Conservation (phyloP, 1,140 invertebrate species). For the Chironomus striatipennis region DNA sequence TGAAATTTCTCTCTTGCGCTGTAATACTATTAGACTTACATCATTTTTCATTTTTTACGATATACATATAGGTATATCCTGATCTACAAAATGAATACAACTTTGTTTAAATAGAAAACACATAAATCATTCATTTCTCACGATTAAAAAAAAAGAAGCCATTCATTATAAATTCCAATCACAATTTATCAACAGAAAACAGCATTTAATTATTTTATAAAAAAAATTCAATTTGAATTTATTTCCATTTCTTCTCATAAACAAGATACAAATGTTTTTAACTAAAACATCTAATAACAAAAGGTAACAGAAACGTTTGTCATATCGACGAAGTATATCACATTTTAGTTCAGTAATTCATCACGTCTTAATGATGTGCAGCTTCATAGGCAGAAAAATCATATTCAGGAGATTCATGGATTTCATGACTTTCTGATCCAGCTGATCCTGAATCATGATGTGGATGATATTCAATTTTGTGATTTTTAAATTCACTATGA, state of each 20-base stretch:
- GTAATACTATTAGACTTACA: no score
- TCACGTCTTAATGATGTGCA: not conserved
- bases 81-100: no score
- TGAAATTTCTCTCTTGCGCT: no score
- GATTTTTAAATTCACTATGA: slow-evolving; percentile 46
- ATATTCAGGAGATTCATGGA: not conserved
- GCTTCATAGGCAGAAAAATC: not conserved
- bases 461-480: slow-evolving; percentile 41
- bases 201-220: not conserved
- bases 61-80: no score
- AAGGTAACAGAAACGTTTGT: not conserved
- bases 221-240: not conserved
- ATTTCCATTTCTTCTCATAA: not conserved
- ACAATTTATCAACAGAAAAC: no score
- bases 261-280: not conserved
- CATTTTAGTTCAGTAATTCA: not conserved
- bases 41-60: no score
- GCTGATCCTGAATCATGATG: slow-evolving; percentile 32
- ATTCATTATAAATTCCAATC: no score
- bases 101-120: no score
- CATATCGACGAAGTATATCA: no score
- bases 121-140: no score
- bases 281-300: not conserved
- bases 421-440: not conserved
- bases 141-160: no score